Base-by-base conservation (phyloP, 1,140 invertebrate species). In the Drosophila burlai region DNA sequence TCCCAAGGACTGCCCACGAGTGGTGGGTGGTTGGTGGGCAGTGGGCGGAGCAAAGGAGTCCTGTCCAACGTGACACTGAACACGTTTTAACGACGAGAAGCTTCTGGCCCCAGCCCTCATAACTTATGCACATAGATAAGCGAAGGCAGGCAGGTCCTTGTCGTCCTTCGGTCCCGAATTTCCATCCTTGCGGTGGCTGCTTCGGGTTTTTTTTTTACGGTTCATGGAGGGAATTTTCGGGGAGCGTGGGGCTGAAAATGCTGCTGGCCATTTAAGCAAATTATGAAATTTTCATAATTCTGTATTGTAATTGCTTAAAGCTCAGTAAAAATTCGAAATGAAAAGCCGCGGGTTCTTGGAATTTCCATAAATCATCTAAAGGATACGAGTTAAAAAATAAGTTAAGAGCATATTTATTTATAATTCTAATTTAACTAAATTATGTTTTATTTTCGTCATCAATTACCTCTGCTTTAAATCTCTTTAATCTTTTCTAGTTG, bases 111-210 rank as follows among this genome's bases (percentile, higher is more conserved):
- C 69, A 52, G 65, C 46, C 57, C 57, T 90, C 82, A 90, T 90
- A 90, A 82, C 86, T 91, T 90, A 90, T 90, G 85, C 86, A 84
- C 86, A 90, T 90, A 90, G 85, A 90, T 90, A 90, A 90, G 82
- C 84, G 84, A 69, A 52, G 58, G 66, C 59, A 58, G 68, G 67
- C 42, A 24, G 26, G 49, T 21, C 50, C 42, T 59, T 57, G 29
- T 45, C 40, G 36, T n/a, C 60, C 60, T 62, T 63, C 16, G 46
- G 46, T 16, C 31, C 31, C 45, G 16, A 50, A 24, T n/a, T 46
- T 49, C 43, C 71, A 29, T 55, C 62, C 77, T 68, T 67, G 72
- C 49, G 49, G 73, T 71, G 50, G 24, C 61, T 63, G 31, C 63
- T 63, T 5, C 29, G 43, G 1, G 61, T 65, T 9, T 29, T 83